Percentiles rank a stretch among this genome's conserved stretches.
Evolutionary conservation across 2,797 vertebrate genomes (phyloP).

Genomic region (Calcarius lapponicus): DNA sequence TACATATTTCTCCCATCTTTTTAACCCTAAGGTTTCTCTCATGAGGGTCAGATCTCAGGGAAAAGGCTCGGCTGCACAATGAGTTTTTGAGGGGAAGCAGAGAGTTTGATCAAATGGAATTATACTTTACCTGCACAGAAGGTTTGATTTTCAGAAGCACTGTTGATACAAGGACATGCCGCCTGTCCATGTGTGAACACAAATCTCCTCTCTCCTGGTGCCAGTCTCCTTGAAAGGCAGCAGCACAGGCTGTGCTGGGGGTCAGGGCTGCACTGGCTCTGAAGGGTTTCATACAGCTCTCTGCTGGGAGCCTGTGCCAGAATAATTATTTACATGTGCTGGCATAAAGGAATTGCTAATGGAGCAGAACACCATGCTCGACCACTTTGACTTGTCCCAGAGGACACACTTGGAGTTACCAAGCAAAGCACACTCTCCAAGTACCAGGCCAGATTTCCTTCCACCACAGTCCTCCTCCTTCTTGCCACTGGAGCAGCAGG

Average conservation of each 20-base stretch:
- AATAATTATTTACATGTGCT: slow-evolving; percentile 58
- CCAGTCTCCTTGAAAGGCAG: not conserved
- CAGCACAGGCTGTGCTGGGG: not conserved
- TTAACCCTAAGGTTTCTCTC: not conserved
- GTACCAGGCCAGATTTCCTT: not conserved
- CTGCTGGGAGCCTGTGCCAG: slow-evolving; percentile 25
- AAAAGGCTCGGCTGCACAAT: not conserved
- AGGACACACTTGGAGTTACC: slow-evolving; percentile 1
- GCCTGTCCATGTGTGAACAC: not conserved
- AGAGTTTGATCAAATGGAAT: not conserved
- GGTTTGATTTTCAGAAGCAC: not conserved
- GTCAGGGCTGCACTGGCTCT: not conserved
- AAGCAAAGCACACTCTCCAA: not conserved
- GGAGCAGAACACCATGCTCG: slow-evolving; percentile 5
- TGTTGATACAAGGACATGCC: not conserved
- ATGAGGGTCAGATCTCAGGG: not conserved
- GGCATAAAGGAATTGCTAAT: slow-evolving; percentile 48
- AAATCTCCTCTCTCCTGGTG: not conserved
- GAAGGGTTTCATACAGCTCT: not conserved
- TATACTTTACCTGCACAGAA: not conserved
- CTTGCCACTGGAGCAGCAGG: not conserved
- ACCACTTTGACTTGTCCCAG: not conserved
- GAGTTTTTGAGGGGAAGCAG: not conserved
- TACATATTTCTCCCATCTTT: not conserved
- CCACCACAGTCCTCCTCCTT: not conserved